Evolutionary conservation across 1,140 invertebrate species (phyloP), one percentile per base, ranked within the genome.

Genomic region (Phocides pigmalion): DNA sequence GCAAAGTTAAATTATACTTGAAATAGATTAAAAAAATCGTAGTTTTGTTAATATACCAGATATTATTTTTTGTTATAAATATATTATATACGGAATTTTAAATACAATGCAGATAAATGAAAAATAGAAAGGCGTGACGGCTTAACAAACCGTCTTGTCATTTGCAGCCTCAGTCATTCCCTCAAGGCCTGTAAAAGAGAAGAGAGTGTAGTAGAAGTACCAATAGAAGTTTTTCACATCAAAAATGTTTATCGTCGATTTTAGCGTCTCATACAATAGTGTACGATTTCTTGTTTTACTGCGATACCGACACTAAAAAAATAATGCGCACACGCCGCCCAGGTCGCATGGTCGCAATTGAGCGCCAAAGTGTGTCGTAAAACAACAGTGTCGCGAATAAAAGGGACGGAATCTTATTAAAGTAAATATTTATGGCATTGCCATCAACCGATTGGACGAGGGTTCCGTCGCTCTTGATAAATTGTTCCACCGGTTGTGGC

Each of bases 391-490:
- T 76, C 71, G 74, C 82, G 75, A 86, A 87, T 87, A 84, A 84
- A 88, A 90, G 77, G 82, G 85, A 89, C 84, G 79, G 83, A 90
- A 89, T 89, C 82, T 89, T 91, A 92, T 90, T 89, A 91, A 91
- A 92, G 89, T 89, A 90, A 90, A 90, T 90, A 91, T 92, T 91
- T 92, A 92, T 91, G 83, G 86, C 82, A 87, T 79, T 86, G 82
- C 86, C 80, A 90, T 89, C 86, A 89, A 87, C 76, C 82, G 82
- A 84, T 85, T 85, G 84, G 84, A 88, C 81, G 84, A 84, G 85
- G 85, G 84, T 87, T 78, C 74, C 50, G 72, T 76, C 78, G 73
- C 82, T 68, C 70, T 82, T 87, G 84, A 87, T 86, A 89, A 87
- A 87, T 89, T 79, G 79, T 78, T 79, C 75, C 68, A 66, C 78